Conservation (phyloP, 2,888 invertebrate species). For the Chloromyia formosa region DNA sequence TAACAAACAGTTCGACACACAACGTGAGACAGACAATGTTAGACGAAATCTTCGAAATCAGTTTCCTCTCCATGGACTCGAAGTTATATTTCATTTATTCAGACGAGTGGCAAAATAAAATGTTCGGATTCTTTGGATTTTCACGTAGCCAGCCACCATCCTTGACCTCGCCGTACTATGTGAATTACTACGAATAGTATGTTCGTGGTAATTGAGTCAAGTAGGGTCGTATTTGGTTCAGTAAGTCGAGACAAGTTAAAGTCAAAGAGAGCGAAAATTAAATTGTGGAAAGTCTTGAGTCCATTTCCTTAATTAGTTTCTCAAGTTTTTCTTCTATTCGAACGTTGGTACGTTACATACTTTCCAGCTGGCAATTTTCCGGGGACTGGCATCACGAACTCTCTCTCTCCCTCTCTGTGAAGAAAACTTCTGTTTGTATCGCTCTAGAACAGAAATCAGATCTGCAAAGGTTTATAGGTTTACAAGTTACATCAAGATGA, state of each 20-base stretch:
- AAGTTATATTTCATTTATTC: slow-evolving; percentile 23
- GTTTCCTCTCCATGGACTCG: slow-evolving; percentile 7
- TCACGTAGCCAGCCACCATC: neutral
- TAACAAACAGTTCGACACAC: too few relatives aligned
- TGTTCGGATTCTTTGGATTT: slow-evolving; percentile 21
- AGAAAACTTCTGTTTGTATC: too few relatives aligned
- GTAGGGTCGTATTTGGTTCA: neutral
- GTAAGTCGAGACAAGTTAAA: slow-evolving; percentile 23
- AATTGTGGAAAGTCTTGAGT: slow-evolving; percentile 39
- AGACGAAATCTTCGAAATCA: neutral
- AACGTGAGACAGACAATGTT: too few relatives aligned
- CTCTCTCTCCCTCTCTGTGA: too few relatives aligned
- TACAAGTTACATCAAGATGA: slow-evolving; percentile 23
- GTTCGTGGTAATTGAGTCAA: slow-evolving; percentile 26
- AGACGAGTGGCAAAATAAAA: slow-evolving; percentile 6
- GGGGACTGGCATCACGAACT: neutral
- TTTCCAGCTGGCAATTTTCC: neutral
- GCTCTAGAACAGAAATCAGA: slow-evolving; percentile 17
- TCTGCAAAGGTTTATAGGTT: slow-evolving; percentile 33
- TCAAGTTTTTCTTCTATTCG: slow-evolving; percentile 38
- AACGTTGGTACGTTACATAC: slow-evolving; percentile 2
- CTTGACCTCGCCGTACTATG: too few relatives aligned
- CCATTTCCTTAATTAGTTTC: slow-evolving; percentile 45
- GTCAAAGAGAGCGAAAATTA: slow-evolving; percentile 22
- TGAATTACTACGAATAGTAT: neutral